These are phyloP conservation scores for Gymnoscopelus braueri DNA, from an alignment of 2,797 vertebrate species.

Conservation along the genomic window DNA sequence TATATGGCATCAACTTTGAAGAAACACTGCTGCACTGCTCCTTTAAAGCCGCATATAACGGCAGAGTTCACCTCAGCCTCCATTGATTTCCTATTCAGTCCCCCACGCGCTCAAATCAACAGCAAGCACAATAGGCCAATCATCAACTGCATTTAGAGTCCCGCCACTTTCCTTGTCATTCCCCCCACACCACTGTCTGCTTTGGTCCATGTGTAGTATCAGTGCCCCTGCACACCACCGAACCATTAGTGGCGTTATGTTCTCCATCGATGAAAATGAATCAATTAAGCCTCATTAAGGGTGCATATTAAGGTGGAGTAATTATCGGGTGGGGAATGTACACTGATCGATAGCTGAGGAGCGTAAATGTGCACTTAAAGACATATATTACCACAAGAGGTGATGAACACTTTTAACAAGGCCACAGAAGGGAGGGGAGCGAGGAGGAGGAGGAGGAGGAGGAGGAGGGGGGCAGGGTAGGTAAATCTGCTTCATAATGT, in stretches of 20 bases:
- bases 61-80: constrained; percentile 60
- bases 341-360: constrained; percentile 72
- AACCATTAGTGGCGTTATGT: constrained; percentile 71
- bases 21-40: no score
- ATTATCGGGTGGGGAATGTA: constrained; percentile 72
- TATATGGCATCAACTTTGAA: no score
- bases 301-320: constrained; percentile 78
- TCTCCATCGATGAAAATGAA: constrained; percentile 77
- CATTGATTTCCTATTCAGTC: constrained; percentile 88
- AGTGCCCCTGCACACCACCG: constrained; percentile 54
- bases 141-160: constrained; percentile 75
- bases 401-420: constrained; percentile 75
- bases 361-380: constrained; percentile 78
- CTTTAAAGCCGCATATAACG: constrained; percentile 58
- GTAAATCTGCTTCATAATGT: constrained; percentile 62
- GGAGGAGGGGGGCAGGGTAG: constrained; percentile 50
- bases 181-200: constrained; percentile 74
- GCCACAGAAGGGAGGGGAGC: constrained; percentile 49
- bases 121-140: constrained; percentile 85
- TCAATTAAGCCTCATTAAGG: constrained; percentile 78
- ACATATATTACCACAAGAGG: constrained; percentile 77
- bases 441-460: not conserved
- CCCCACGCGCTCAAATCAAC: constrained; percentile 82
- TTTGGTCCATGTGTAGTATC: constrained; percentile 50
- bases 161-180: constrained; percentile 68